Base-by-base conservation (phyloP, 2,113 vertebrate species). In the Himantopus leucocephalus region DNA sequence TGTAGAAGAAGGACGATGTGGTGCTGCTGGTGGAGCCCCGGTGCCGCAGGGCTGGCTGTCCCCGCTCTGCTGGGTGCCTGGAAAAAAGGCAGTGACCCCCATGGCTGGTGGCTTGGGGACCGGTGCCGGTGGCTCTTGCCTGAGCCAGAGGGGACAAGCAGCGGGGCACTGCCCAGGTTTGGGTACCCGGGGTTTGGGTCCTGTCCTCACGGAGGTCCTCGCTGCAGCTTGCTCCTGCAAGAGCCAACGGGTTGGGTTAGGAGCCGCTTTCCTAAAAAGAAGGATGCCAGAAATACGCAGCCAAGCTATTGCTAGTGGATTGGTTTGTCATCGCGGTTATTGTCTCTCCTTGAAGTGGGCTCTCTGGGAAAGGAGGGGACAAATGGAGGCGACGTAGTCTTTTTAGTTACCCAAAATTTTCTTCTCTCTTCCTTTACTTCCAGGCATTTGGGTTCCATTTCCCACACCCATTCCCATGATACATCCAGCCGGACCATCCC, bases 401-500 rank as follows among this genome's bases (percentile, higher is more conserved):
- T 67, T 58, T 29, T 10, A 41, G 35, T 37, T 53, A 23, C 11
- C 32, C 23, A 5, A 41, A 7, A 50, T 35, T 35, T 39, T 85
- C 26, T 85, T 59, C n/a, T 56, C 32, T 52, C 30, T 47, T 48
- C 30, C 39, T 41, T 93, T 58, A 16, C 22, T 62, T 70, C 18
- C 34, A 48, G 39, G 35, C 4, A 22, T 37, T 68, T 75, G 35
- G 45, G 17, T 60, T 70, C 72, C 47, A n/a, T 52, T 73, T 29
- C 26, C 14, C 19, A 10, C 14, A 13, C 8, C 45, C 39, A 12
- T 74, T 79, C 63, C 48, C 58, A 67, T 0, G 0, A n/a, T 5
- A 34, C 14, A 27, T 37, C 26, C 34, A 56, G n/a, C n/a, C 24
- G 19, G 52, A 29, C 47, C 56, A 67, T 9, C 66, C 71, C 89